Base-by-base conservation (phyloP, 53 echinoderm and acorn worm species). In the Pentamera pediparva region DNA sequence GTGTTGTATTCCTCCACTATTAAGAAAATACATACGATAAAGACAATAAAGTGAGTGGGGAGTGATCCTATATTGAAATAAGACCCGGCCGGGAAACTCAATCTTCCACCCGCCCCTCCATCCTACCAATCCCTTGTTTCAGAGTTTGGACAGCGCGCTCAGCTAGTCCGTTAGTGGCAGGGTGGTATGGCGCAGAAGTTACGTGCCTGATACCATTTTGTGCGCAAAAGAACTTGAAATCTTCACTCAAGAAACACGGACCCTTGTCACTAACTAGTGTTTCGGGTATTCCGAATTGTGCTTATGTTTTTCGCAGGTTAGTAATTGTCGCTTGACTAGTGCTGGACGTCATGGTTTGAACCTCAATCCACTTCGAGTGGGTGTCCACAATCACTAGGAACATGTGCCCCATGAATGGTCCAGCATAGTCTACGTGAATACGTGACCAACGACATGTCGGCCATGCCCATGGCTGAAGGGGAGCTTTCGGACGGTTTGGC, bases 361-460 rank as follows among this genome's bases (percentile, higher is more conserved):
- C 27, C 43, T 65, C 65, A 0, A 65, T 65, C 41, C 65, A 24
- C 9, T 65, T 65, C 0, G 65, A 65, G 27, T 65, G 65, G 0
- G 65, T 43, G 15, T 65, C 65, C 9, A 65, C 65, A n/a, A 65
- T 40, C 0, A 38, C 48, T 24, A 76, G 43, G 33, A 51, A 71
- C 72, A 71, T 51, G 21, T 71, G 49, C 2, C 72, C 72, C 51
- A 71, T 26, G 20, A 71, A 71, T 71, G 72, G 72, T 7, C 72
- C 52, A 35, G 72, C 72, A 71, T 71, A 71, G 43, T 71, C 52
- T 1, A 71, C 6, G 31, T 71, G 65, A 0, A 65, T 0, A 0
- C 43, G 0, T 22, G 65, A 65, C 65, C 65, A 65, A 0, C 40
- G 43, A 0, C 61, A 61, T 13, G 43, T 60, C 22, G 43, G 45